Percentiles rank a stretch among this genome's conserved stretches.
These are phyloP conservation scores for Cottoperca gobio DNA, from an alignment of 2,797 vertebrate species.

Conservation along the genomic window DNA sequence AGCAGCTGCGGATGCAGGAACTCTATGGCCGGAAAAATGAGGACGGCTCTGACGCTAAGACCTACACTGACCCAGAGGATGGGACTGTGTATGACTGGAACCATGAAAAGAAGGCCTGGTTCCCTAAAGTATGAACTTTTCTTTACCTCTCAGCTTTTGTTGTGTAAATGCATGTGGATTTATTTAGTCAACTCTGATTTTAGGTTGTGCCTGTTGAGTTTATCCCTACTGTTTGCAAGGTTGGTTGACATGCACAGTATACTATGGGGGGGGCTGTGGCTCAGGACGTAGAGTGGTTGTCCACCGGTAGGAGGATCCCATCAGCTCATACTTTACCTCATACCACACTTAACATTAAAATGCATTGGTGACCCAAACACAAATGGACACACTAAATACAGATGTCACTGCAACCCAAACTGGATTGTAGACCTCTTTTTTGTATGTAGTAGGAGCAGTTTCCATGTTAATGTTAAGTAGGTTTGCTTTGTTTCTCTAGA, in stretches of 20 bases:
- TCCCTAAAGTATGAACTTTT: slow-evolving; percentile 71
- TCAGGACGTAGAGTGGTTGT: too few species aligned
- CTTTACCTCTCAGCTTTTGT: background rate
- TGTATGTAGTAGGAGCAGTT: slow-evolving; percentile 2
- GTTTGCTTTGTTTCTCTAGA: slow-evolving; percentile 77
- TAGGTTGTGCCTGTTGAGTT: background rate
- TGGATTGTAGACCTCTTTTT: background rate
- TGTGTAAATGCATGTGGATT: background rate
- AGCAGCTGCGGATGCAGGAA: slow-evolving; percentile 94
- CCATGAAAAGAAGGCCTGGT: slow-evolving; percentile 87
- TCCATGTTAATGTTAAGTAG: slow-evolving; percentile 33
- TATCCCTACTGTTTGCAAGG: background rate
- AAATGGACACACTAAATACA: background rate
- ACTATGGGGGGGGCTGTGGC: background rate
- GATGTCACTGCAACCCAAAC: background rate
- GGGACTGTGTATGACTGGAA: slow-evolving; percentile 92
- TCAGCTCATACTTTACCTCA: too few species aligned
- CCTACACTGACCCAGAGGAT: slow-evolving; percentile 86
- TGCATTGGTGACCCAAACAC: background rate
- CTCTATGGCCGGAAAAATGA: slow-evolving; percentile 80
- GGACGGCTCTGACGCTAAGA: slow-evolving; percentile 79
- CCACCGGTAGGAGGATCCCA: too few species aligned
- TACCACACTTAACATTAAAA: background rate
- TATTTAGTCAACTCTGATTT: background rate
- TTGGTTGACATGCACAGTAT: background rate